Conservation (phyloP, 2,888 invertebrate genomes). For the Ferrisia virgata region DNA sequence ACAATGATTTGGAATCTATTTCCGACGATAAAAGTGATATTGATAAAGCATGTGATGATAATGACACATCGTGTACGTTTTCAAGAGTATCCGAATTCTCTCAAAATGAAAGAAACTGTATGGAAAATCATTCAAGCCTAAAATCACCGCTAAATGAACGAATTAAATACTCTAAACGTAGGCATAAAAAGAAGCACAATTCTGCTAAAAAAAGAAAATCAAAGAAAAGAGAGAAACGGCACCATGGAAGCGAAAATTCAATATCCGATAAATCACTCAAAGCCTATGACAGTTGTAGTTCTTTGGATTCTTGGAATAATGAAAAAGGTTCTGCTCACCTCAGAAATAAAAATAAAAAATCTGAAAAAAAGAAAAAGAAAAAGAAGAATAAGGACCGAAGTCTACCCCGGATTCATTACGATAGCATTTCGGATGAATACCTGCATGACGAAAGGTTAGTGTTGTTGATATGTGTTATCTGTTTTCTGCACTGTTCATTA, state of each 20-base stretch:
- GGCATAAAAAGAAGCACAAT: slow-evolving; percentile 29
- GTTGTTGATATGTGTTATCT: not conserved
- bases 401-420: not conserved
- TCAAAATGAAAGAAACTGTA: not conserved
- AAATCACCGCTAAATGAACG: not conserved
- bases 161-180: slow-evolving; percentile 26
- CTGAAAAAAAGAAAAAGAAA: not conserved
- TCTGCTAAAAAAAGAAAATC: slow-evolving; percentile 15
- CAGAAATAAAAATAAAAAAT: not conserved
- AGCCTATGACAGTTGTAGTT: not conserved
- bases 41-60: not conserved
- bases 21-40: not conserved
- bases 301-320: not conserved
- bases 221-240: not conserved
- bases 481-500: too few relatives aligned
- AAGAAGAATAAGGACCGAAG: not conserved
- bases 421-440: not conserved
- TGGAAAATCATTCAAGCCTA: not conserved
- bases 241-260: not conserved
- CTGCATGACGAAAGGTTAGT: not conserved
- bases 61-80: not conserved
- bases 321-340: not conserved
- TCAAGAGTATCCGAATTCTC: not conserved
- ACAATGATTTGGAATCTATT: slow-evolving; percentile 52
- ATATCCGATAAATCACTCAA: not conserved